These are phyloP conservation scores for Leptopilina clavipes DNA, from an alignment of 1,140 invertebrate species.

Conservation along the genomic window DNA sequence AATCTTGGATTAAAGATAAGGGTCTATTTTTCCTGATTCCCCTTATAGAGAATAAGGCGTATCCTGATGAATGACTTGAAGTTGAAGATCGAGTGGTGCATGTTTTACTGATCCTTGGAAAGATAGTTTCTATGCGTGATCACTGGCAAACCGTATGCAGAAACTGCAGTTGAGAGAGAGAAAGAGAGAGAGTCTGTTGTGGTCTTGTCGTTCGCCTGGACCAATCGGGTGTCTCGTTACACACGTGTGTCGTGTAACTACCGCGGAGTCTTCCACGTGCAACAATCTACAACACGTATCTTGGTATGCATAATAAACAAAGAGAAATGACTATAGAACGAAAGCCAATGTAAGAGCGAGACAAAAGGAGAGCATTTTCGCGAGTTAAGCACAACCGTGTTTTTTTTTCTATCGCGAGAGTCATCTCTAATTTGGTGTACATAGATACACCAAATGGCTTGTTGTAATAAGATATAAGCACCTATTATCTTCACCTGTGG, in stretches of 20 bases:
- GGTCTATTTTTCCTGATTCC: neutral
- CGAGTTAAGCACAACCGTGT: constrained; percentile 56
- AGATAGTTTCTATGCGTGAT: constrained; percentile 16
- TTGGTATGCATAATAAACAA: constrained; percentile 67
- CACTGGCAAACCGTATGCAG: constrained; percentile 10
- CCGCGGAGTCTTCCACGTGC: constrained; percentile 55
- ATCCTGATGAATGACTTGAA: constrained; percentile 23
- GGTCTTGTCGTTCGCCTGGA: constrained; percentile 33
- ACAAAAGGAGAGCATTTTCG: constrained; percentile 37
- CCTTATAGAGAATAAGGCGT: neutral
- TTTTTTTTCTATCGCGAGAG: constrained; percentile 54
- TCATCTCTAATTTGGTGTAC: constrained; percentile 58
- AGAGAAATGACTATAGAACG: constrained; percentile 28
- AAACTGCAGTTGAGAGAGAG: neutral
- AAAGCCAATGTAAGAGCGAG: constrained; percentile 21
- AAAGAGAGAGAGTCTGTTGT: constrained; percentile 30
- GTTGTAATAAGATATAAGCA: no score
- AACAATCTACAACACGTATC: constrained; percentile 66
- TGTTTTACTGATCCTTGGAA: constrained; percentile 19
- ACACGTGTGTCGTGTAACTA: constrained; percentile 62
- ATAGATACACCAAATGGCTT: no score
- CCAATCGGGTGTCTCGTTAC: constrained; percentile 62
- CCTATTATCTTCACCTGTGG: no score
- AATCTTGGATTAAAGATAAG: neutral
- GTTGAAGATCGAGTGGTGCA: constrained; percentile 24